phyloP scores from a whole-genome alignment of 2,888 invertebrate genomes.

The Hypolimnas misippus region DNA sequence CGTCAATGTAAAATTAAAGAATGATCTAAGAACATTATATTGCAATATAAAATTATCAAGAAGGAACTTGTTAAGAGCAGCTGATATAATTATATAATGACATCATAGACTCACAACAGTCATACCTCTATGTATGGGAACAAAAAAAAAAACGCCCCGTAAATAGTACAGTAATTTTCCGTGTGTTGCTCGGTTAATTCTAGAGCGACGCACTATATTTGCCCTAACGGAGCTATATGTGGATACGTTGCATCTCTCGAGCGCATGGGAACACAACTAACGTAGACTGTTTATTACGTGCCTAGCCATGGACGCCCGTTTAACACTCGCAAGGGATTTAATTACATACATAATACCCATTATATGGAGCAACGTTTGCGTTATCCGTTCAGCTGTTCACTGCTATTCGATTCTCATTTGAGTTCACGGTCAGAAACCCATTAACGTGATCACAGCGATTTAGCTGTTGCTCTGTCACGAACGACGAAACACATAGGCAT shows the following conservation, averaged over 20 bases:
- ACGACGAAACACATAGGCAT: conserved; percentile 63
- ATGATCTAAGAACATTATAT: background rate
- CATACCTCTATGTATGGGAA: conserved; percentile 56
- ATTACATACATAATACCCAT: conserved; percentile 61
- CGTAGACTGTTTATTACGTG: conserved; percentile 41
- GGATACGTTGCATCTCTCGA: conserved; percentile 57
- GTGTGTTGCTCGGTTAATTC: conserved; percentile 67
- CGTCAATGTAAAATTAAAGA: background rate
- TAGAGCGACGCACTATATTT: conserved; percentile 69
- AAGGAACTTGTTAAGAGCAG: conserved; percentile 43
- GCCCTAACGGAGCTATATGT: conserved; percentile 73
- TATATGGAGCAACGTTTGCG: conserved; percentile 48
- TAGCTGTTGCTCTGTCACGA: conserved; percentile 57
- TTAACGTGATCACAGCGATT: conserved; percentile 57
- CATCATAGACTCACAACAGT: conserved; percentile 45
- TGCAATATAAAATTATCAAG: conserved; percentile 42
- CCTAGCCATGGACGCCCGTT: conserved; percentile 52
- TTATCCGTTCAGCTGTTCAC: conserved; percentile 51
- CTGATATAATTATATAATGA: conserved; percentile 50
- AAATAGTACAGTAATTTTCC: conserved; percentile 68
- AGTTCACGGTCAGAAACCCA: conserved; percentile 57
- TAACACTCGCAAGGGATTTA: conserved; percentile 63
- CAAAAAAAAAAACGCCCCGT: conserved; percentile 56
- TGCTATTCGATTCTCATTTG: conserved; percentile 56
- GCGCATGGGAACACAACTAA: conserved; percentile 64